These are phyloP conservation scores for Drosophila hamatofila DNA, from an alignment of 2,888 invertebrate genomes.

Conservation along the genomic window DNA sequence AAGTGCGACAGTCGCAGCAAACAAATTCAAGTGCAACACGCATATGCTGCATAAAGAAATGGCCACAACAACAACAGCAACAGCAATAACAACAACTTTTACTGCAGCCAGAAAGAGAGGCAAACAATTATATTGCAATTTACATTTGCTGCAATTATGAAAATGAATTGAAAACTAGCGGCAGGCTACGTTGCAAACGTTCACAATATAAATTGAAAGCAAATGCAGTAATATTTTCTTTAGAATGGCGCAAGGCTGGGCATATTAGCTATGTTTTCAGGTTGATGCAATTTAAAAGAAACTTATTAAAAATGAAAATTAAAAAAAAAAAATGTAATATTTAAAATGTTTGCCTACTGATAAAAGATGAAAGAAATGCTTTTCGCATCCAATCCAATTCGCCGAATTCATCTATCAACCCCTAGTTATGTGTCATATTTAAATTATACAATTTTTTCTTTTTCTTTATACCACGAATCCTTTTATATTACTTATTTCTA, in stretches of 20 bases:
- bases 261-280: constrained; percentile 9
- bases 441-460: too few species aligned
- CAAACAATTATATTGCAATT: constrained; percentile 69
- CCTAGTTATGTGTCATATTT: too few species aligned
- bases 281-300: neutral
- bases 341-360: too few species aligned
- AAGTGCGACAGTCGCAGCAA: constrained; percentile 76
- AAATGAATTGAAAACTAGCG: constrained; percentile 77
- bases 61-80: constrained; percentile 28
- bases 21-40: constrained; percentile 82
- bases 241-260: neutral
- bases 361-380: too few species aligned
- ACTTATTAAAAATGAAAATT: too few species aligned
- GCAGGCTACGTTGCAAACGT: constrained; percentile 42
- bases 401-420: too few species aligned
- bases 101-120: constrained; percentile 27
- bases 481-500: too few species aligned
- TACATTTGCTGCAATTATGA: constrained; percentile 82
- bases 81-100: constrained; percentile 12
- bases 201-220: constrained; percentile 68
- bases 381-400: too few species aligned
- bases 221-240: constrained; percentile 52
- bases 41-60: constrained; percentile 67
- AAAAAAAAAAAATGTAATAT: too few species aligned
- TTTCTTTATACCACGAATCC: too few species aligned